Base-by-base conservation (phyloP, 1,140 invertebrate species). In the Heterodera carotae region DNA sequence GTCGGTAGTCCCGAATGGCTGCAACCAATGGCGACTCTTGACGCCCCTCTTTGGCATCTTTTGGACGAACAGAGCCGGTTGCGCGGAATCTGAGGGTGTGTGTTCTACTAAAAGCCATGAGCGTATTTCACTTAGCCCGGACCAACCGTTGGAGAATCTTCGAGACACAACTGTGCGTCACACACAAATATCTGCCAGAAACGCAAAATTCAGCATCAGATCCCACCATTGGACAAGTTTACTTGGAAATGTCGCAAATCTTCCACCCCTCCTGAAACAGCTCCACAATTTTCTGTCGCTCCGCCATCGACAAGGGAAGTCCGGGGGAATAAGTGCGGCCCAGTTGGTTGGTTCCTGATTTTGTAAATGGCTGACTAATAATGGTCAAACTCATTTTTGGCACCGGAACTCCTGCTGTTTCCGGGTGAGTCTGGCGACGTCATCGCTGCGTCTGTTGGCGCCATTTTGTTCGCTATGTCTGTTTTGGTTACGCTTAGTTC, bases 191-290 rank as follows among this genome's bases (percentile, higher is more conserved):
- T 74, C 72, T 74, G 18, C 39, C 43, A 70, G 31, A 70, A 59
- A 62, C 27, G 64, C 27, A n/a, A 64, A 34, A 53, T n/a, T n/a
- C n/a, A 27, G 25, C 25, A 64, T 33, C 18, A n/a, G 12, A n/a
- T 66, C n/a, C 62, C 27, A 31, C 12, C 15, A 12, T 18, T 27
- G 64, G n/a, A 2, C 27, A 62, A n/a, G n/a, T 25, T 33, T 33
- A 74, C 72, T 88, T 88, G 22, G 80, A 83, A 56, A 86, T 86
- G 70, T 86, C 86, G 73, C 85, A 86, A 27, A 86, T 86, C 69
- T 88, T 88, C 86, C 85, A 88, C 10, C 86, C 86, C 25, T 70
- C 79, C 75, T 81, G 76, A 72, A 80, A 87, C 10, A 88, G 59
- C 27, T 78, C 60, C 18, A 86, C 85, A 36, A 86, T 86, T 27